Evolutionary conservation across 2,888 invertebrate genomes (phyloP).

Genomic region (Erebia ligea): DNA sequence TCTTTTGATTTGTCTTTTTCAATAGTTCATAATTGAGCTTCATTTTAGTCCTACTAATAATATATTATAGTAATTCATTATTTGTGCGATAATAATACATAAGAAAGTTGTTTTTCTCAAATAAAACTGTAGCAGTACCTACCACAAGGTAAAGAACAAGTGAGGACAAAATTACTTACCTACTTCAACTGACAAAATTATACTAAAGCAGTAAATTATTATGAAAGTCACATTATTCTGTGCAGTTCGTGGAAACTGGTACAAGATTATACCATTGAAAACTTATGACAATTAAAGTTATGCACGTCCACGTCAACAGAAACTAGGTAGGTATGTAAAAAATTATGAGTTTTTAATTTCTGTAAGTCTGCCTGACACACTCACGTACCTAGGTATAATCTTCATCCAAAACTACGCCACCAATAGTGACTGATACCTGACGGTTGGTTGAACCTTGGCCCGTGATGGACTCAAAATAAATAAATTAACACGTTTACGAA

Average conservation of each 20-base stretch:
- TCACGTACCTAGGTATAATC: too few relatives aligned
- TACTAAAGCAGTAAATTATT: neutral
- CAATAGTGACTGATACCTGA: too few relatives aligned
- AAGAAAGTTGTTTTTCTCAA: neutral
- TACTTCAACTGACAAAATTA: neutral
- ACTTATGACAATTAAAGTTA: neutral
- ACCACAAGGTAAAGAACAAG: too few relatives aligned
- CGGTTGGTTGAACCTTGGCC: too few relatives aligned
- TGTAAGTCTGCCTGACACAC: too few relatives aligned
- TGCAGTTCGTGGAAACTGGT: neutral
- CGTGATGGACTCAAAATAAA: too few relatives aligned
- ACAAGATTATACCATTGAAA: too few relatives aligned
- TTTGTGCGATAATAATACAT: slow-evolving; percentile 7
- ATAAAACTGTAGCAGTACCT: neutral
- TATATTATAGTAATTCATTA: neutral
- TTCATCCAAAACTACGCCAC: too few relatives aligned
- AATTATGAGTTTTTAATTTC: too few relatives aligned
- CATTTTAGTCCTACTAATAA: neutral
- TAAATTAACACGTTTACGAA: too few relatives aligned
- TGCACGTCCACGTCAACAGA: neutral
- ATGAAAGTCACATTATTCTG: neutral
- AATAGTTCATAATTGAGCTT: neutral
- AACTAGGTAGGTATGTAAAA: too few relatives aligned
- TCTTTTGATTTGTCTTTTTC: neutral
- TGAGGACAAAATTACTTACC: neutral